These are phyloP conservation scores for Triplophysa siluroides DNA, from an alignment of 2,113 vertebrate species.

Conservation along the genomic window DNA sequence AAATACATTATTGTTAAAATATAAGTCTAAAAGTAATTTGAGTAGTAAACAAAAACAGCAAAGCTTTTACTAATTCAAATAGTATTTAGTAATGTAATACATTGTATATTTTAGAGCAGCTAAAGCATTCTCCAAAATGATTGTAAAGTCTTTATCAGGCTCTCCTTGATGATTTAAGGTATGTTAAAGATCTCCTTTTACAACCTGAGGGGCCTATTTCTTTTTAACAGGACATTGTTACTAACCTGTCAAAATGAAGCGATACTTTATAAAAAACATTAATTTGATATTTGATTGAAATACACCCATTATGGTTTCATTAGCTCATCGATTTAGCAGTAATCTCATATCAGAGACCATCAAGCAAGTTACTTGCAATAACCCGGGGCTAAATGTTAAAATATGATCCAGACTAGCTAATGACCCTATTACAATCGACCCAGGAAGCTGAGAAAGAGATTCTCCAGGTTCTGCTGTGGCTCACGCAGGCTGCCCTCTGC, in stretches of 20 bases:
- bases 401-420: constrained; percentile 54
- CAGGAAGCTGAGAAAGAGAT: constrained; percentile 63
- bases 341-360: constrained; percentile 42
- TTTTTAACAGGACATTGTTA: constrained; percentile 39
- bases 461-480: constrained; percentile 67
- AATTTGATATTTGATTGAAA: constrained; percentile 53
- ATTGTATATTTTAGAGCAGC: neutral
- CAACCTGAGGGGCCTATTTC: constrained; percentile 33
- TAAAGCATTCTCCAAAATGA: neutral
- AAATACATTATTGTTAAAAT: too few relatives aligned
- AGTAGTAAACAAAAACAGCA: too few relatives aligned
- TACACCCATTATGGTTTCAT: constrained; percentile 50
- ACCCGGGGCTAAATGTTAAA: constrained; percentile 50
- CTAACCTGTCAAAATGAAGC: constrained; percentile 42
- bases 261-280: constrained; percentile 46
- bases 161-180: constrained; percentile 26
- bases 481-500: constrained; percentile 60
- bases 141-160: constrained; percentile 7
- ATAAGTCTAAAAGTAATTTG: too few relatives aligned
- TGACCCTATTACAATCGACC: constrained; percentile 52
- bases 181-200: constrained; percentile 41
- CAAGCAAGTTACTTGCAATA: constrained; percentile 39
- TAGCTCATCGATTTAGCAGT: constrained; percentile 55
- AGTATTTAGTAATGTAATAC: neutral
- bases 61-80: neutral